Base-by-base conservation (phyloP, 2,888 invertebrate genomes). In the Ennomos erosarius region DNA sequence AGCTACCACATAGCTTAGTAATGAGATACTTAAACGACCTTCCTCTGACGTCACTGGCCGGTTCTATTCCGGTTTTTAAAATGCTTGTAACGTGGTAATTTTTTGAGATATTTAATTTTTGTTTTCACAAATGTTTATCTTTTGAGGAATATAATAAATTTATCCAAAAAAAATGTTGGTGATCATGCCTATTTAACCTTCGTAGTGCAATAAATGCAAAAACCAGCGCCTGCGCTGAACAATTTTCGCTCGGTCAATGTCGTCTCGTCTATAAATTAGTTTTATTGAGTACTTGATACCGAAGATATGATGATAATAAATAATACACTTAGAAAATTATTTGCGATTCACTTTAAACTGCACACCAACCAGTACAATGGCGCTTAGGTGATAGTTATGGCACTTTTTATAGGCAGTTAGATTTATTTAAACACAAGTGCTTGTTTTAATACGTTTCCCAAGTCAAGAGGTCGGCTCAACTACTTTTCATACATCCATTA, bases 361-460 rank as follows among this genome's bases (percentile, higher is more conserved):
- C 81, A 83, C 81, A 78, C 70, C 38, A 48, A 47, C 51, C 73
- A 75, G 81, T 83, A 89, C 89, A 91, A 89, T 88, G 81, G 81
- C 85, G 84, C 84, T 87, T 90, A 91, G 92, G 91, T 92, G 91
- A 92, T 92, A 92, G 92, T 92, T 92, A 92, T 92, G 90, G 89
- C 89, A 88, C 78, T 86, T 90, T 92, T 93, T 92, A 92, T 92
- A 84, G 92, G 88, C 89, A 88, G 88, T 92, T 91, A 91, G 90
- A 92, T 92, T 93, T 92, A 92, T 91, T 91, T 93, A 92, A 90
- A 92, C 87, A 82, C 84, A 90, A 85, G 82, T 89, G 88, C 92
- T 92, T 91, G 92, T 92, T 92, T 91, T 90, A 90, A 88, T 88
- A 87, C 82, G 84, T 81, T 84, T 88, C 89, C 87, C 81, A 87